phyloP scores from a whole-genome alignment of 1,140 invertebrate genomes.

The Drosophila dunni region DNA sequence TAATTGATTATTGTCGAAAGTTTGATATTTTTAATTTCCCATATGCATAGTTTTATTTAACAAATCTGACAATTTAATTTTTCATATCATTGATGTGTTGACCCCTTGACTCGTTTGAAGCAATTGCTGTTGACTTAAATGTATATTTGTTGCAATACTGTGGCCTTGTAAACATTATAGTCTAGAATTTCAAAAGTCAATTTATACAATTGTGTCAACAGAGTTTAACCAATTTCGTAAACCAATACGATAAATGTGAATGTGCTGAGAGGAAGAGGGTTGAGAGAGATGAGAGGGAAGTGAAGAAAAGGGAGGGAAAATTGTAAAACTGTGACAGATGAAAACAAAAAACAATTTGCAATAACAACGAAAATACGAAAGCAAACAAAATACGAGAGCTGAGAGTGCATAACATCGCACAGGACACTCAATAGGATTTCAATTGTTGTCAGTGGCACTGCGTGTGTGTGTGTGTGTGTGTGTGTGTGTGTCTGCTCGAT shows the following conservation, averaged over 20 bases:
- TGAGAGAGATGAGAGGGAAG: neutral
- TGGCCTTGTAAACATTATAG: conserved; percentile 44
- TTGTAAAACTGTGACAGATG: conserved; percentile 46
- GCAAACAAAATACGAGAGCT: conserved; percentile 55
- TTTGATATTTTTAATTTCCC: neutral
- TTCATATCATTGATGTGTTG: conserved; percentile 4
- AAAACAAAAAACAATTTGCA: conserved; percentile 75
- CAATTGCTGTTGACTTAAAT: neutral
- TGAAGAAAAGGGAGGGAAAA: neutral
- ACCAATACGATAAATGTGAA: conserved; percentile 63
- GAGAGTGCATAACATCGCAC: conserved; percentile 38
- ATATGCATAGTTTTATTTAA: neutral
- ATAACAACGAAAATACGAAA: conserved; percentile 61
- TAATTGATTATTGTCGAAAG: conserved; percentile 10
- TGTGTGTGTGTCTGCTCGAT: conserved; percentile 3
- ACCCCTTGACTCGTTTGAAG: neutral
- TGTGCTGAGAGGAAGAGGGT: conserved; percentile 14
- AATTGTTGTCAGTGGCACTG: conserved; percentile 61
- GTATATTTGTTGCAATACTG: conserved; percentile 24
- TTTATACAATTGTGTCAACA: conserved; percentile 72
- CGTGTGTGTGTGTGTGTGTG: conserved; percentile 3
- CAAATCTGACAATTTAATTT: neutral
- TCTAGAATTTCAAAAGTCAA: conserved; percentile 64
- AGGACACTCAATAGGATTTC: conserved; percentile 69
- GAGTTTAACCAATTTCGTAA: conserved; percentile 76